phyloP scores from a whole-genome alignment of 2,797 vertebrate species.

The Gymnoscopelus microlampas region DNA sequence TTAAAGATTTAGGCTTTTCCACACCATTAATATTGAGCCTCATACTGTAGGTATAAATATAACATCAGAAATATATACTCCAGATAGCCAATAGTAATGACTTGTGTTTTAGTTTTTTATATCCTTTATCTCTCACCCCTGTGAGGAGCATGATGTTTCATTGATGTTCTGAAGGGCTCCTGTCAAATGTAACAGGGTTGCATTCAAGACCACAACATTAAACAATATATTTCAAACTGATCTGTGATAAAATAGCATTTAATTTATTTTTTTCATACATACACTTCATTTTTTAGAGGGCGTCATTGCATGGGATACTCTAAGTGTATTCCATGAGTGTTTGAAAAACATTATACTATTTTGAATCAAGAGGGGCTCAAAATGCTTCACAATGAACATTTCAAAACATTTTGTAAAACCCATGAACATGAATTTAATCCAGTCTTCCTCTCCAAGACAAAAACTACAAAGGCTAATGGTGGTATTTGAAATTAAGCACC shows the following conservation, averaged over 20 bases:
- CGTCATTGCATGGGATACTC: slow-evolving; percentile 72
- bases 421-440: slow-evolving; percentile 49
- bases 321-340: slow-evolving; percentile 63
- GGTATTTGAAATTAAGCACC: slow-evolving; percentile 82
- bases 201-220: slow-evolving; percentile 71
- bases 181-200: slow-evolving; percentile 55
- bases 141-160: slow-evolving; percentile 50
- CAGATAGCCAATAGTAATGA: slow-evolving; percentile 1
- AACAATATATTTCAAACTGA: slow-evolving; percentile 72
- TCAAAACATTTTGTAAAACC: slow-evolving; percentile 65
- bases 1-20: slow-evolving; percentile 38
- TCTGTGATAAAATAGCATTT: slow-evolving; percentile 78
- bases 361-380: slow-evolving; percentile 66
- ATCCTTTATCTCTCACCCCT: slow-evolving; percentile 43
- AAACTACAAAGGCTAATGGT: slow-evolving; percentile 80
- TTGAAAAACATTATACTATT: slow-evolving; percentile 63
- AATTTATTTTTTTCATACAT: slow-evolving; percentile 68
- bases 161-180: slow-evolving; percentile 51
- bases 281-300: slow-evolving; percentile 65
- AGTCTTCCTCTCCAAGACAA: slow-evolving; percentile 69
- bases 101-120: slow-evolving; percentile 4
- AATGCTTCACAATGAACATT: slow-evolving; percentile 53
- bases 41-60: not conserved
- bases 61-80: not conserved
- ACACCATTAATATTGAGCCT: not conserved